Evolutionary conservation across 2,888 invertebrate genomes (phyloP).

Genomic region (Volucella inflata): DNA sequence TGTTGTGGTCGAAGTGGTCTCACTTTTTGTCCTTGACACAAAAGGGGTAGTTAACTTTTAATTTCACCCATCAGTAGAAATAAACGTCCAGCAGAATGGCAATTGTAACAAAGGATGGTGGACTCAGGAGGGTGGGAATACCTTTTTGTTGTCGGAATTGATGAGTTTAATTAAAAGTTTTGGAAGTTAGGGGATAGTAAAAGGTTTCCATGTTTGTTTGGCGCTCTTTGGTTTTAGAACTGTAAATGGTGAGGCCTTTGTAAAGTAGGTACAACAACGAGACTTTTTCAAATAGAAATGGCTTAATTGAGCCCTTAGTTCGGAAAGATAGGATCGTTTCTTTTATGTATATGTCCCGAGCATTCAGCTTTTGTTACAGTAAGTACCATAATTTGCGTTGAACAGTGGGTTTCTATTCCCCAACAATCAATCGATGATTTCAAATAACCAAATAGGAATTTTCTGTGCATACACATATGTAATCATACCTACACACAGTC

Average conservation of each 20-base stretch:
- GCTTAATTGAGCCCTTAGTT: no score
- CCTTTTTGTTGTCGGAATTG: conserved; percentile 27
- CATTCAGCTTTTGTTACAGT: no score
- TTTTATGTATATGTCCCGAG: no score
- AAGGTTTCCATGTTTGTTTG: conserved; percentile 2
- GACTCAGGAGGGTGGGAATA: background rate
- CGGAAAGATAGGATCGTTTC: no score
- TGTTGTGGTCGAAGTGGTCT: conserved; percentile 68
- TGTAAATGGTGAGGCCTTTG: background rate
- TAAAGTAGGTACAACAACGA: background rate
- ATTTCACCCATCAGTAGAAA: conserved; percentile 53
- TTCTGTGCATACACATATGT: no score
- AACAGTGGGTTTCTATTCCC: no score
- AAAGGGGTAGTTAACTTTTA: conserved; percentile 70
- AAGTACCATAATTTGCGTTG: no score
- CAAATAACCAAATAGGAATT: no score
- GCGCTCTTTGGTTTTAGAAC: conserved; percentile 3
- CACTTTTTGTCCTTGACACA: conserved; percentile 74
- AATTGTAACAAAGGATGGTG: background rate
- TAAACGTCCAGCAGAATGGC: background rate
- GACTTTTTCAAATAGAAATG: background rate
- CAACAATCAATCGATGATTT: no score
- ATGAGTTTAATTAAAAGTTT: conserved; percentile 60
- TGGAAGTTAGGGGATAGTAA: background rate
- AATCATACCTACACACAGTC: no score